Base-by-base conservation (phyloP, 2,888 invertebrate species). In the Orchestes rusci region DNA sequence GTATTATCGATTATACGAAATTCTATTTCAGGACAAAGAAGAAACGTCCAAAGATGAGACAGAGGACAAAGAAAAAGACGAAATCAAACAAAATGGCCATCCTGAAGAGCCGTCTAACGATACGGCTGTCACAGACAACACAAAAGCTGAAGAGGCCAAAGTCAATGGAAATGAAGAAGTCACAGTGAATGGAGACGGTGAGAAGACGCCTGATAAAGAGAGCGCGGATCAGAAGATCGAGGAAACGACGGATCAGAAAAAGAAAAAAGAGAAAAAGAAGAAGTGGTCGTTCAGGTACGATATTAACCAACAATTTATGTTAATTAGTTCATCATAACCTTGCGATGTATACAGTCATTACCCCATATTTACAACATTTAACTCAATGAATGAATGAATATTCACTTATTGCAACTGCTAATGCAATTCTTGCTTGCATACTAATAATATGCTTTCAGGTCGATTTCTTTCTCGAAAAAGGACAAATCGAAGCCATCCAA, bases 401-500 rank as follows among this genome's bases (percentile, higher is more conserved):
- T 28, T 35, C 15, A 4, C n/a, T n/a, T n/a, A n/a, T n/a, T n/a
- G n/a, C n/a, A n/a, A n/a, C n/a, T n/a, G n/a, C n/a, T n/a, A n/a
- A n/a, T n/a, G n/a, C n/a, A n/a, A n/a, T n/a, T n/a, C n/a, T n/a
- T n/a, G n/a, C n/a, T n/a, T n/a, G n/a, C n/a, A n/a, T n/a, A n/a
- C n/a, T n/a, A n/a, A n/a, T n/a, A n/a, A n/a, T 34, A n/a, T n/a
- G 23, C 30, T 42, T 36, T 30, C 19, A 80, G 88, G 64, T 85
- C 82, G 64, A 83, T 89, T 72, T 87, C 87, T 64, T 89, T 89
- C 70, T 83, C 85, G 64, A 82, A 82, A 70, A 88, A 87, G 70
- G 89, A 89, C 66, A 89, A 88, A 74, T 82, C 80, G 58, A 89
- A 89, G 69, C 87, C 87, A 56, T 76, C 76, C 59, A 84, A 86